Conservation (phyloP, 2,888 invertebrate species). For the Agriotes lineatus region DNA sequence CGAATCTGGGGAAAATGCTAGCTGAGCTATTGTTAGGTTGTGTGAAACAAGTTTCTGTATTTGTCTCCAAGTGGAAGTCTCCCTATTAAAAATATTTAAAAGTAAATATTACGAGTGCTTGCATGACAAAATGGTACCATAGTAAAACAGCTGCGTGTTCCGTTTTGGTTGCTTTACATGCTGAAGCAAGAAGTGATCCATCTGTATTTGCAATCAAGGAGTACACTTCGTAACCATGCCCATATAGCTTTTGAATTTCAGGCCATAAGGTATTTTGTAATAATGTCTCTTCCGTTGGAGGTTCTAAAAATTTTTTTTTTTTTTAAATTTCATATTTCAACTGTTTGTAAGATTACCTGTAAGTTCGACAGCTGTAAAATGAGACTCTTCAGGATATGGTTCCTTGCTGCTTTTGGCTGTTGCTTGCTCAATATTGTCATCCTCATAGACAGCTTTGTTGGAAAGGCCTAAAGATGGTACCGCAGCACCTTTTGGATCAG, state of each 20-base stretch:
- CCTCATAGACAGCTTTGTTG: constrained; percentile 89
- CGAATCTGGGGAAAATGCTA: constrained; percentile 90
- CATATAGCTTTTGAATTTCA: constrained; percentile 94
- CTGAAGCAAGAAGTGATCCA: constrained; percentile 84
- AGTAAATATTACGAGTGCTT: neutral
- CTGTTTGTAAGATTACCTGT: constrained; percentile 62
- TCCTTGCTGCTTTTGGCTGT: constrained; percentile 65
- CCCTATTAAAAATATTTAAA: constrained; percentile 69
- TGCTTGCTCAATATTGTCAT: constrained; percentile 64
- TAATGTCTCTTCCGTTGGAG: constrained; percentile 92
- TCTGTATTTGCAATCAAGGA: constrained; percentile 81
- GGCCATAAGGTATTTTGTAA: constrained; percentile 97
- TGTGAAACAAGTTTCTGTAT: constrained; percentile 82
- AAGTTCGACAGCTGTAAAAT: constrained; percentile 70
- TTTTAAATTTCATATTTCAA: too few relatives aligned
- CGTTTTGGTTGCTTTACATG: constrained; percentile 82
- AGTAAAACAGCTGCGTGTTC: constrained; percentile 90
- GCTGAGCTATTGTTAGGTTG: constrained; percentile 91
- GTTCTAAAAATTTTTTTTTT: constrained; percentile 72
- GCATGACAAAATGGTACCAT: constrained; percentile 73
- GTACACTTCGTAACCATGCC: constrained; percentile 96
- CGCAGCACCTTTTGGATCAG: constrained; percentile 87
- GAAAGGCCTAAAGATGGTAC: constrained; percentile 96
- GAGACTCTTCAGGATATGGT: constrained; percentile 73
- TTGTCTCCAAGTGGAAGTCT: constrained; percentile 81